Percentiles rank a stretch among this genome's conserved stretches.
phyloP scores from a whole-genome alignment of 2,888 invertebrate species.

The Cheilosia soror region DNA sequence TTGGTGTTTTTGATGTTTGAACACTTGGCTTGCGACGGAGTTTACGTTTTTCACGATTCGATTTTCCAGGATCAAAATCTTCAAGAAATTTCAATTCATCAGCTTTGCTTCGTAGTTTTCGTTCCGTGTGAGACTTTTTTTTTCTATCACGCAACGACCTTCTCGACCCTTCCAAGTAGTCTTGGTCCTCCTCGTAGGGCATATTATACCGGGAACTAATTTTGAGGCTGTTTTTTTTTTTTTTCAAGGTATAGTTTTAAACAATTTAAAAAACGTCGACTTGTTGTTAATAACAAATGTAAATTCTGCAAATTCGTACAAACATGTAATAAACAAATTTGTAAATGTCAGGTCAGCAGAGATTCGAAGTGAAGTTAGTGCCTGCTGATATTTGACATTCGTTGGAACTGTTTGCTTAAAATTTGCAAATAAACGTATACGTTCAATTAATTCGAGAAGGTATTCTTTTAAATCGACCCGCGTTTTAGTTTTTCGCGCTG shows the following conservation, averaged over 20 bases:
- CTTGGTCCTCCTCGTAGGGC: slow-evolving; percentile 76
- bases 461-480: too few species aligned
- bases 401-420: neutral
- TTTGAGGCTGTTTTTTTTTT: slow-evolving; percentile 26
- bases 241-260: too few species aligned
- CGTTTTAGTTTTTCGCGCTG: too few species aligned
- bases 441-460: too few species aligned
- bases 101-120: slow-evolving; percentile 74
- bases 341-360: neutral
- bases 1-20: slow-evolving; percentile 66
- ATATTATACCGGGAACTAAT: slow-evolving; percentile 60
- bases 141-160: slow-evolving; percentile 78
- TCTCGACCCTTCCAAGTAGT: slow-evolving; percentile 69
- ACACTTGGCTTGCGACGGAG: slow-evolving; percentile 85
- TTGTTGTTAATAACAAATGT: too few species aligned
- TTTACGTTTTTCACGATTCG: slow-evolving; percentile 91
- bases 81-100: slow-evolving; percentile 77
- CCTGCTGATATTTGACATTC: neutral
- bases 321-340: neutral
- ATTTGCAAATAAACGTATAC: too few species aligned
- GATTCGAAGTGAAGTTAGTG: slow-evolving; percentile 2
- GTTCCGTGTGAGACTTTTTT: slow-evolving; percentile 77
- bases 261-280: too few species aligned
- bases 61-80: slow-evolving; percentile 79
- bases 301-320: too few species aligned